Conservation (phyloP, 2,797 vertebrate genomes). For the Eurystomus glaucurus region DNA sequence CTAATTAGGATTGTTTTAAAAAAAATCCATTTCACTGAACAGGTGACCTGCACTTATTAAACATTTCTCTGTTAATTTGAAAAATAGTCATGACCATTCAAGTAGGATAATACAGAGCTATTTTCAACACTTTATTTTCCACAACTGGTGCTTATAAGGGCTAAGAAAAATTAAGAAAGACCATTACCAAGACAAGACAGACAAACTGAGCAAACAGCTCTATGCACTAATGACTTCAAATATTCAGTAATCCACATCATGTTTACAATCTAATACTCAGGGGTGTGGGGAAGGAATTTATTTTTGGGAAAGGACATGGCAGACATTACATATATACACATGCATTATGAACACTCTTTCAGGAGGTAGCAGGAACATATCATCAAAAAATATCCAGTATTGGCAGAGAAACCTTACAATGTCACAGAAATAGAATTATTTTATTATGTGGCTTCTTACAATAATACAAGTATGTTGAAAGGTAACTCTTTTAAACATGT, state of each 20-base stretch:
- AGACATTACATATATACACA: background rate
- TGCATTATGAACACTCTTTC: background rate
- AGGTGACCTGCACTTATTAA: slow-evolving; percentile 49
- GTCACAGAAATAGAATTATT: background rate
- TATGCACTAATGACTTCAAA: background rate
- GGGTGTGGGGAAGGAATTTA: accelerated
- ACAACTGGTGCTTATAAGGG: background rate
- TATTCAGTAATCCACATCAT: background rate
- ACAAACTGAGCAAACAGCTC: background rate
- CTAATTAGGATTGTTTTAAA: slow-evolving; percentile 10
- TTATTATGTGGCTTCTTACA: background rate
- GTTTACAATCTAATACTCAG: background rate
- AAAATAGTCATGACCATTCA: background rate
- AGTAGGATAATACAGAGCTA: background rate
- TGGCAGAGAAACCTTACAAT: background rate
- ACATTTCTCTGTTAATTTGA: slow-evolving; percentile 36
- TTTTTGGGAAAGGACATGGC: background rate
- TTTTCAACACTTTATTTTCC: slow-evolving; percentile 18
- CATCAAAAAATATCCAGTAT: background rate
- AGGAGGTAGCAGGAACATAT: background rate
- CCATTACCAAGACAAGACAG: background rate
- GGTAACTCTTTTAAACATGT: background rate
- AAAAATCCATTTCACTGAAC: background rate
- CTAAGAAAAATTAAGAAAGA: background rate
- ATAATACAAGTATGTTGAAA: background rate